phyloP scores from a whole-genome alignment of 2,888 invertebrate species.

The Patella depressa region DNA sequence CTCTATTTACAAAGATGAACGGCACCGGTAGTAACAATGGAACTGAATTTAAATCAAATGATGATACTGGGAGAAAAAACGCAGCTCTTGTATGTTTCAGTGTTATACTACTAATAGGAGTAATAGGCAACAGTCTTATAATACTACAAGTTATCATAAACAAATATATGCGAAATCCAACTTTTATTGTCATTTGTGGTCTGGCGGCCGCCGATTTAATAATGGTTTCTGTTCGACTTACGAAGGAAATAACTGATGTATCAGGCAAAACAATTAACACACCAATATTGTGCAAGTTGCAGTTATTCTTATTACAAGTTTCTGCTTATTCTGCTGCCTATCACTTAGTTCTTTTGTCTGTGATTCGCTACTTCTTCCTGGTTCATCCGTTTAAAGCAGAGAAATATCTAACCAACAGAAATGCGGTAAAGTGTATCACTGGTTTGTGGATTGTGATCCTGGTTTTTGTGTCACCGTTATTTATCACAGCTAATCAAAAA shows the following conservation, averaged over 20 bases:
- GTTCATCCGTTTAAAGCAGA: constrained; percentile 17
- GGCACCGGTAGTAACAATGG: no score
- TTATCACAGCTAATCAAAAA: background rate
- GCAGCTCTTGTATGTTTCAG: constrained; percentile 4
- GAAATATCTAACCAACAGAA: constrained; percentile 1
- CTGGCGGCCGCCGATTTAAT: constrained; percentile 13
- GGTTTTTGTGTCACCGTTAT: constrained; percentile 1
- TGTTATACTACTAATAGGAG: background rate
- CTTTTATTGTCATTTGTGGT: constrained; percentile 16
- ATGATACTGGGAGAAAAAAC: background rate
- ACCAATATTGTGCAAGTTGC: constrained; percentile 1
- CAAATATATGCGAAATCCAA: constrained; percentile 9
- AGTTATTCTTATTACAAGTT: constrained; percentile 9
- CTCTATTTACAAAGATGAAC: no score
- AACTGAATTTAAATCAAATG: no score
- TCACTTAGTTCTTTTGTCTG: constrained; percentile 18
- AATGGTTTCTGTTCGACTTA: constrained; percentile 6
- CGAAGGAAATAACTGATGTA: constrained; percentile 13
- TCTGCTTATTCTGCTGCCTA: constrained; percentile 15
- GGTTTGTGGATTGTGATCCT: background rate
- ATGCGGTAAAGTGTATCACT: background rate
- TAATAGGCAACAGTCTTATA: constrained; percentile 10
- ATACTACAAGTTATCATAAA: background rate
- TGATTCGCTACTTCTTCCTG: constrained; percentile 1
- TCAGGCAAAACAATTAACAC: background rate